A percentile compares a stretch with the other conserved stretches of the same genome.
phyloP scores from a whole-genome alignment of 2,888 invertebrate species.

The Agrotis ipsilon region DNA sequence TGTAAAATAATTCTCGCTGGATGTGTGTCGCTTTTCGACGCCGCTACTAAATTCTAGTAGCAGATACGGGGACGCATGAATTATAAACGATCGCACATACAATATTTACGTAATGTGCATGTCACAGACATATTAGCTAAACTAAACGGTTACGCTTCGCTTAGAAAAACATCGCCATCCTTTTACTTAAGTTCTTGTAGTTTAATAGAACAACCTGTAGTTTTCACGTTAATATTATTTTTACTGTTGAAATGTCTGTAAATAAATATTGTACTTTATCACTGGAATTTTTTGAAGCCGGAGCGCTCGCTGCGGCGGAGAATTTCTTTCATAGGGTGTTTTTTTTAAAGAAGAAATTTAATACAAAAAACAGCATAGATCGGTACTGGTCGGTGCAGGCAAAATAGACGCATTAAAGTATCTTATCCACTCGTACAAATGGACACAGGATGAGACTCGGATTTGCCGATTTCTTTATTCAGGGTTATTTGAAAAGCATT shows the following conservation, averaged over 20 bases:
- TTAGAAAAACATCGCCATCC: background rate
- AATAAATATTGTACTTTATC: background rate
- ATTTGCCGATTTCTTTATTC: no score
- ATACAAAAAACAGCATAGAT: no score
- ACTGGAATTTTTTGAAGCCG: no score
- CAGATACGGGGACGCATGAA: slow-evolving; percentile 32
- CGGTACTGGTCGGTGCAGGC: no score
- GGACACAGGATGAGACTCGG: no score
- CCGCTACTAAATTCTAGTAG: background rate
- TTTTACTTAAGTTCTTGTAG: slow-evolving; percentile 6
- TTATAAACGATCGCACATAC: slow-evolving; percentile 24
- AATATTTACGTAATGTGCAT: slow-evolving; percentile 43
- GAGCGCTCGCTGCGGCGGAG: no score
- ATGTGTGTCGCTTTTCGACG: background rate
- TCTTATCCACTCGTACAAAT: no score
- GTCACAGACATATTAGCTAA: slow-evolving; percentile 33
- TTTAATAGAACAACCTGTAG: slow-evolving; percentile 15
- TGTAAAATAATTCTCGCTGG: slow-evolving; percentile 2
- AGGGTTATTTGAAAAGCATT: no score
- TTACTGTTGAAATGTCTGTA: background rate
- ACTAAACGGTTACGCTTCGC: slow-evolving; percentile 14
- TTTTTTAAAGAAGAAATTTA: no score
- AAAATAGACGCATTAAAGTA: no score
- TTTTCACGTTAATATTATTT: background rate
- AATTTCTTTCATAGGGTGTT: no score